phyloP scores from a whole-genome alignment of 2,797 vertebrate species.

The Falco berigora region DNA sequence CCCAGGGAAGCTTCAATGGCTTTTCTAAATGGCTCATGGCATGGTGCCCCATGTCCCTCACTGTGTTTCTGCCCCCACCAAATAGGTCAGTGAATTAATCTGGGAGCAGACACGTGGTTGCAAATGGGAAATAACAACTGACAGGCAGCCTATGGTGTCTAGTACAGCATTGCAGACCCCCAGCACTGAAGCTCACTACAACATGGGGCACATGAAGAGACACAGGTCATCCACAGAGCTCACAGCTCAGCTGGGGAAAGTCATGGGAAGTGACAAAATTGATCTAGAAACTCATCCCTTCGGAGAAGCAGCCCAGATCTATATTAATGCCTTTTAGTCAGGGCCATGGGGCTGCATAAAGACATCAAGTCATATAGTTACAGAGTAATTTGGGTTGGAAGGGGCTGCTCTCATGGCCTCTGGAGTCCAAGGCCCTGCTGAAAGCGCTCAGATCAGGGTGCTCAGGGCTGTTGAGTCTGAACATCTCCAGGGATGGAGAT shows the following conservation, averaged over 20 bases:
- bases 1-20: not conserved
- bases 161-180: not conserved
- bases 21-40: not conserved
- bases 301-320: not conserved
- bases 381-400: not conserved
- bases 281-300: not conserved
- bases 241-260: not conserved
- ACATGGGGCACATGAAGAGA: accelerated
- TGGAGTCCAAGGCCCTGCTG: not conserved
- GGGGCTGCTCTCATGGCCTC: not conserved
- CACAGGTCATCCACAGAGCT: not conserved
- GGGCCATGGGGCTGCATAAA: not conserved
- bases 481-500: not conserved
- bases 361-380: not conserved
- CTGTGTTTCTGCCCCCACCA: not conserved
- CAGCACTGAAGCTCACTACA: not conserved
- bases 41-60: not conserved
- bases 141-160: not conserved
- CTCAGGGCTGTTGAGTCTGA: not conserved
- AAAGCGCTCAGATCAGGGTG: not conserved
- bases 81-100: not conserved
- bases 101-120: not conserved
- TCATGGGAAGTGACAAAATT: not conserved
- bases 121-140: not conserved
- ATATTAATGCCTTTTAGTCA: not conserved